These are phyloP conservation scores for Mormyrops boulengeri DNA, from an alignment of 2,797 vertebrate genomes.

Conservation along the genomic window DNA sequence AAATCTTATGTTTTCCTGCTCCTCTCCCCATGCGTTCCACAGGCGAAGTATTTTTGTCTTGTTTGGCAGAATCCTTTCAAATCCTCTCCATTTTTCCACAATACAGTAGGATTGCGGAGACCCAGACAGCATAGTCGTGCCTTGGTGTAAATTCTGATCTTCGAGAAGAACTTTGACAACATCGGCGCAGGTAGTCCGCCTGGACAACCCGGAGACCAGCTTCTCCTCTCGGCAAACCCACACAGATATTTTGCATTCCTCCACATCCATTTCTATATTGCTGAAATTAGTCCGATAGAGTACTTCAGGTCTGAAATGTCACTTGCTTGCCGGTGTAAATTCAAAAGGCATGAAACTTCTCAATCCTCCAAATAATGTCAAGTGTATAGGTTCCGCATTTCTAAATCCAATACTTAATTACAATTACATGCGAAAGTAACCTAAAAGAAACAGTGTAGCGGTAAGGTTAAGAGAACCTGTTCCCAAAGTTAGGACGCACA, in stretches of 20 bases:
- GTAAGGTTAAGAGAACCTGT: background rate
- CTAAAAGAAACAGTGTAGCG: background rate
- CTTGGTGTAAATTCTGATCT: slow-evolving; percentile 70
- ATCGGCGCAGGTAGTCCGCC: slow-evolving; percentile 86
- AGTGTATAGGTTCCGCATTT: background rate
- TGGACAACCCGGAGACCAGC: slow-evolving; percentile 83
- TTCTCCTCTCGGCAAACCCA: slow-evolving; percentile 98
- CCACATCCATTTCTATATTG: slow-evolving; percentile 65
- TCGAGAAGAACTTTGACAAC: slow-evolving; percentile 82
- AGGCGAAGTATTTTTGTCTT: slow-evolving; percentile 86
- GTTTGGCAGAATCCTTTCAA: slow-evolving; percentile 86
- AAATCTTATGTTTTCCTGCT: slow-evolving; percentile 88
- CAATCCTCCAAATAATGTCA: background rate
- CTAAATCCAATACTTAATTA: background rate
- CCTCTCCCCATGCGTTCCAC: slow-evolving; percentile 89
- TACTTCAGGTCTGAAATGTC: background rate
- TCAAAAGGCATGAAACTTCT: background rate
- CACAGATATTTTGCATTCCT: slow-evolving; percentile 81
- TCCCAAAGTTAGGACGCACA: background rate
- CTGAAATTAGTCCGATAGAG: background rate
- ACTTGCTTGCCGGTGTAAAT: background rate
- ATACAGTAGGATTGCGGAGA: slow-evolving; percentile 81
- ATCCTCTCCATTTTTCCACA: slow-evolving; percentile 95
- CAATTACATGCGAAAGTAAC: background rate
- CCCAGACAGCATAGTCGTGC: slow-evolving; percentile 69